These are phyloP conservation scores for Cheilosia soror DNA, from an alignment of 2,888 invertebrate genomes.

Conservation along the genomic window DNA sequence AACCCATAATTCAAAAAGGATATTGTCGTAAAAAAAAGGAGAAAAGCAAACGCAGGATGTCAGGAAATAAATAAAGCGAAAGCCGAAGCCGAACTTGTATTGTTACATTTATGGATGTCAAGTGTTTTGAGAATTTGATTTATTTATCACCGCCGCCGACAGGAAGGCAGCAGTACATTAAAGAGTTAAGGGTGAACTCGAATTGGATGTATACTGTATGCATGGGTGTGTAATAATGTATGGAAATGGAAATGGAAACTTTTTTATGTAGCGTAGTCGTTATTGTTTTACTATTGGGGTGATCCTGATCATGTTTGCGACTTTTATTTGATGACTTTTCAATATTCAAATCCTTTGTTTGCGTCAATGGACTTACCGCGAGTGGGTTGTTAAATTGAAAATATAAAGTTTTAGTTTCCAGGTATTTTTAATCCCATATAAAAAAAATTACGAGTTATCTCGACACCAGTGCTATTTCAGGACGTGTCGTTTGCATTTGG, in stretches of 20 bases:
- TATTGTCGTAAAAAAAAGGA: constrained; percentile 55
- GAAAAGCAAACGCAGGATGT: constrained; percentile 28
- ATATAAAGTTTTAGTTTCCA: no score
- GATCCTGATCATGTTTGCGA: neutral
- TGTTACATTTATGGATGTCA: constrained; percentile 70
- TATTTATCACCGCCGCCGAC: constrained; percentile 33
- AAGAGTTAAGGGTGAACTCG: constrained; percentile 56
- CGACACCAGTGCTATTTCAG: no score
- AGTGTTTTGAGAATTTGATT: constrained; percentile 69
- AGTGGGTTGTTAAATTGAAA: no score
- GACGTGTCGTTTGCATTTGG: no score
- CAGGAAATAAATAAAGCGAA: constrained; percentile 53
- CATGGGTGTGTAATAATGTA: neutral
- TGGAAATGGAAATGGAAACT: neutral
- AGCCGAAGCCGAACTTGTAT: constrained; percentile 47
- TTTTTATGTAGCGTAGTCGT: neutral
- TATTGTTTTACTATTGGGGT: neutral
- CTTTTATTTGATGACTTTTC: constrained; percentile 6
- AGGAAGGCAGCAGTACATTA: constrained; percentile 34
- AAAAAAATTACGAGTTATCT: no score
- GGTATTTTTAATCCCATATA: no score
- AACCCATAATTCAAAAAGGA: constrained; percentile 65
- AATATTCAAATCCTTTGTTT: neutral
- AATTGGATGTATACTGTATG: neutral
- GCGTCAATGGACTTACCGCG: neutral